Conservation (phyloP, 2,888 invertebrate species). For the Thelaira solivaga region DNA sequence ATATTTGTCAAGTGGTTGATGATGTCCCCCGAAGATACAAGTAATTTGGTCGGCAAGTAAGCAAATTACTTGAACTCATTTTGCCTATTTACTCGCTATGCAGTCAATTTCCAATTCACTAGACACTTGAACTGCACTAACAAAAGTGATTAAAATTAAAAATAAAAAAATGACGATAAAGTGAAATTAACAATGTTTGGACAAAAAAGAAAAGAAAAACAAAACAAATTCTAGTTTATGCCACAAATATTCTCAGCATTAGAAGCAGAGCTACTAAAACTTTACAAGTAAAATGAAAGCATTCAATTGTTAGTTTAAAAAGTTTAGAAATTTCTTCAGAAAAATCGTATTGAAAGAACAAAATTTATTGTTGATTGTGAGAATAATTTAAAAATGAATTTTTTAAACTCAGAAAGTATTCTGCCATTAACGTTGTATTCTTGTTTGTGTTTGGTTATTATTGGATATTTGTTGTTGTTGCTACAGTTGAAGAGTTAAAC, state of each 20-base stretch:
- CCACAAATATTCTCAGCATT: slow-evolving; percentile 51
- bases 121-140: background rate
- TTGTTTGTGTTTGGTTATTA: background rate
- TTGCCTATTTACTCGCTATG: slow-evolving; percentile 35
- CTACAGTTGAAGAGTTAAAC: slow-evolving; percentile 37
- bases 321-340: background rate
- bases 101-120: slow-evolving; percentile 30
- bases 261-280: slow-evolving; percentile 6
- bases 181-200: background rate
- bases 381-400: too few relatives aligned
- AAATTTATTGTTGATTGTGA: too few relatives aligned
- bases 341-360: background rate
- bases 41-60: slow-evolving; percentile 29
- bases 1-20: slow-evolving; percentile 48
- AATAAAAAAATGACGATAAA: background rate
- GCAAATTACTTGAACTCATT: slow-evolving; percentile 52
- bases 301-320: slow-evolving; percentile 14
- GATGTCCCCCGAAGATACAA: slow-evolving; percentile 28
- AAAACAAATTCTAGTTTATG: slow-evolving; percentile 40
- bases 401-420: too few relatives aligned
- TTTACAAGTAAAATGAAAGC: background rate
- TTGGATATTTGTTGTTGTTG: background rate
- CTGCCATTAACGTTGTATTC: background rate
- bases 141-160: slow-evolving; percentile 1
- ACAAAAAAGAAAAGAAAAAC: background rate